Evolutionary conservation across 2,888 invertebrate species (phyloP), one percentile per base, ranked within the genome.

Genomic region (Microctonus hyperodae): DNA sequence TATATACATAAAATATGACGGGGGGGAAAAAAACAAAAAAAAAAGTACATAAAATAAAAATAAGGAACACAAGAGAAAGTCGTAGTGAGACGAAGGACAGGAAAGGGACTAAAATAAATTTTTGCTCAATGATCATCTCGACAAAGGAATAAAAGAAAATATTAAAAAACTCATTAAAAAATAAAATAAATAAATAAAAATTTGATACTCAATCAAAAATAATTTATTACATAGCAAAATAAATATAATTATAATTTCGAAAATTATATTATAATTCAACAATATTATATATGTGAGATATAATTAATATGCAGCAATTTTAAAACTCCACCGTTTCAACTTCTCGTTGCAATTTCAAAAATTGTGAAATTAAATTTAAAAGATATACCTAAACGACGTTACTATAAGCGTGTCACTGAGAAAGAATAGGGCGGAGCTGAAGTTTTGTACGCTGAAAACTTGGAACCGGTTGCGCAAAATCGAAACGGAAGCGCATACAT

Each of bases 391-490:
- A 16, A 44, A 28, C 51, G 31, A 33, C 35, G 35, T n/a, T 22
- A n/a, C n/a, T n/a, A n/a, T n/a, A n/a, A n/a, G 28, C 22, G 40
- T 20, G 40, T 20, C 10, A 10, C 10, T 7, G 48, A 31, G 37
- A 13, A 11, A 31, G 50, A 11, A 22, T 33, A 28, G 44, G 60
- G n/a, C 50, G 16, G 25, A n/a, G 23, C 23, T 35, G 20, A 48
- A 44, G 28, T 48, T 50, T 60, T 60, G 48, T 60, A 60, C 60
- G 33, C 35, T 48, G 48, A 37, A 7, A 44, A 44, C 44, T 44
- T 44, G 5, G 44, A 62, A 62, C 62, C 62, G 62, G 62, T 62
- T 53, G 62, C 62, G 53, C 53, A 53, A 53, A 62, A 62, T 53
- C 62, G 51, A 51, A 28, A 62, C 53, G 50, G 20, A 33, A 31